Evolutionary conservation across 2,888 invertebrate species (phyloP), one percentile per base, ranked within the genome.

Genomic region (Noctua janthe): DNA sequence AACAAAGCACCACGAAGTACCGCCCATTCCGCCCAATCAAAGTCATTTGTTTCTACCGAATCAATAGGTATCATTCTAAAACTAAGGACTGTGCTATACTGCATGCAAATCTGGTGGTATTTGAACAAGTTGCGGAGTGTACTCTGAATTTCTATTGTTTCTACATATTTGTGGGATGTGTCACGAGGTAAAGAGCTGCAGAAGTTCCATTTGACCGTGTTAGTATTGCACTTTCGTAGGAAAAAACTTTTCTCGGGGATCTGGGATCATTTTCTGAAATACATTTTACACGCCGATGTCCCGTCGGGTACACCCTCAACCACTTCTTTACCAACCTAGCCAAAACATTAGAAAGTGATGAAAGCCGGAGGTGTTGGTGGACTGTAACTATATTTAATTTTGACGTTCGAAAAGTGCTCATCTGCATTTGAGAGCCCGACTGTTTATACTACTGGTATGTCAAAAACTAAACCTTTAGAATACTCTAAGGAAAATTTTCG

Each of bases 131-230:
- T 80, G 78, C 71, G 71, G 69, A 76, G 88, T 64, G 78, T 81
- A 82, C 79, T 86, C 69, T 51, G 70, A 84, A 83, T 71, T 80
- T 80, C 76, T 76, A 83, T 88, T 88, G 88, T 89, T 83, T 82
- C 80, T 71, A 85, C 75, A 81, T 75, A 80, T 84, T 80, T 81
- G 82, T 59, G 72, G 78, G 49, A 20, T 39, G 69, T 72, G 51
- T 2, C 66, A 66, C 4, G 10, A 17, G 2, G 13, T 7, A 13
- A 39, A 7, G 1, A 13, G 3, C 4, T 10, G 8, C 81, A 85
- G 85, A 85, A 85, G 82, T 73, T 29, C 54, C n/a, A 81, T 35
- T 74, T n/a, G 4, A 13, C 11, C 10, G 20, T 66, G 29, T 29
- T 7, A 62, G 15, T 17, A 5, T 6, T 15, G 29, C 15, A 62